Percentiles rank a stretch among this genome's conserved stretches.
phyloP scores from a whole-genome alignment of 2,797 vertebrate genomes.

The Nyctibius grandis region DNA sequence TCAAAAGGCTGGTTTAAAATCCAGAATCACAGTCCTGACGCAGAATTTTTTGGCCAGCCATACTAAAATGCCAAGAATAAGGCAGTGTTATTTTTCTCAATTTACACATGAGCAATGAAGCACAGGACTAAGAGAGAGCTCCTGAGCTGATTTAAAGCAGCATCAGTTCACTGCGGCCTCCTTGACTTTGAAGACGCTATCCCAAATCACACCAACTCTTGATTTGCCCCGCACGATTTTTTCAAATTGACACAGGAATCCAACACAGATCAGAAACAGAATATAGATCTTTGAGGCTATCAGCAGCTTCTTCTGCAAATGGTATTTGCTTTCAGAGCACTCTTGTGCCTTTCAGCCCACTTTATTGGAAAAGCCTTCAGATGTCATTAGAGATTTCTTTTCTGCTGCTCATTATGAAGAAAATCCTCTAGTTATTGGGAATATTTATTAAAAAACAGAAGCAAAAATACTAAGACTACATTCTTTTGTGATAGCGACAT shows the following conservation, averaged over 20 bases:
- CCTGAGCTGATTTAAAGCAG: background rate
- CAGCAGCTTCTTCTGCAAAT: background rate
- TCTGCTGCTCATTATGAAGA: constrained; percentile 40
- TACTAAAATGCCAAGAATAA: background rate
- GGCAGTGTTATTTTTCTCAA: background rate
- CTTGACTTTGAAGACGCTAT: background rate
- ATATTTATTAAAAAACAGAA: constrained; percentile 55
- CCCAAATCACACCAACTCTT: background rate
- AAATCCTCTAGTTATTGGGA: constrained; percentile 43
- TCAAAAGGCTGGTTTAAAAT: background rate
- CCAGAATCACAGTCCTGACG: background rate
- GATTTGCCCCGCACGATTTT: background rate
- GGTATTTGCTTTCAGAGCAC: constrained; percentile 46
- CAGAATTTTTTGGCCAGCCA: background rate
- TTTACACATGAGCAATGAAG: background rate
- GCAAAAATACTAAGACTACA: constrained; percentile 14
- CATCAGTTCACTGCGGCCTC: background rate
- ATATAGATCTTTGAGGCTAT: constrained; percentile 1
- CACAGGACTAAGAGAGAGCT: background rate
- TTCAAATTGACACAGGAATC: background rate
- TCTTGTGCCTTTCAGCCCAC: background rate
- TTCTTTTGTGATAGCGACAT: constrained; percentile 1
- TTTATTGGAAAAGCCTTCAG: constrained; percentile 54
- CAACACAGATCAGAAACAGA: background rate
- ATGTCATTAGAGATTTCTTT: constrained; percentile 46